Conservation (phyloP, 2,113 vertebrate species). For the Recurvirostra avosetta region DNA sequence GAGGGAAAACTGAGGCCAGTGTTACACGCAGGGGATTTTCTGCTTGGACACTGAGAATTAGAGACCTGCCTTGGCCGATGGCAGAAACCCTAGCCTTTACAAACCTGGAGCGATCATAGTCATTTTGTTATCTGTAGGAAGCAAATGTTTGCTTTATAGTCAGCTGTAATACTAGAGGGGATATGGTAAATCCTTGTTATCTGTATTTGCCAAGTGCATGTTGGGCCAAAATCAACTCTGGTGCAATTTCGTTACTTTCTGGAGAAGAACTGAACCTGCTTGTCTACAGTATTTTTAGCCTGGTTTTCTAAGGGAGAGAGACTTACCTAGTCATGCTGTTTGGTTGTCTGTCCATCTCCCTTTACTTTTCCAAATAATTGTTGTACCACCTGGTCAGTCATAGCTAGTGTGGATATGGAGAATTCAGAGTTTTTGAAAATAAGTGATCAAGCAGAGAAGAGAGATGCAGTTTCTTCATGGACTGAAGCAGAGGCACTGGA, state of each 20-base stretch:
- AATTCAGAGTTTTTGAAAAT: not conserved
- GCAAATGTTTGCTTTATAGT: conserved; percentile 54
- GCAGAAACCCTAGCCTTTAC: not conserved
- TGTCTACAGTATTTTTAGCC: not conserved
- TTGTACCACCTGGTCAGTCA: not conserved
- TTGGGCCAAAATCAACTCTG: conserved; percentile 47
- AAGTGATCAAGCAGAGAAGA: not conserved
- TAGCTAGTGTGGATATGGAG: not conserved
- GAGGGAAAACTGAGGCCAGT: not conserved
- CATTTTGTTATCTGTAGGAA: conserved; percentile 64
- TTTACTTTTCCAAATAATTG: not conserved
- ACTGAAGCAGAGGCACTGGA: not conserved
- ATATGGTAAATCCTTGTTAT: conserved; percentile 63
- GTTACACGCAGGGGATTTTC: not conserved
- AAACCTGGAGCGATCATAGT: not conserved
- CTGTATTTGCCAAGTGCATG: not conserved
- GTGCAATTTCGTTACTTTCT: not conserved
- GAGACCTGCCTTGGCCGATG: not conserved
- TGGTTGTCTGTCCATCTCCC: not conserved
- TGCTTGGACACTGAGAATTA: not conserved
- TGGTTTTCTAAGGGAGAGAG: not conserved
- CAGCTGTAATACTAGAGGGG: conserved; percentile 39
- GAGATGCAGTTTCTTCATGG: not conserved
- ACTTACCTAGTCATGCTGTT: accelerated
- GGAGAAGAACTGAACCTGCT: not conserved